phyloP scores from a whole-genome alignment of 2,113 vertebrate species.

The Myodes glareolus region DNA sequence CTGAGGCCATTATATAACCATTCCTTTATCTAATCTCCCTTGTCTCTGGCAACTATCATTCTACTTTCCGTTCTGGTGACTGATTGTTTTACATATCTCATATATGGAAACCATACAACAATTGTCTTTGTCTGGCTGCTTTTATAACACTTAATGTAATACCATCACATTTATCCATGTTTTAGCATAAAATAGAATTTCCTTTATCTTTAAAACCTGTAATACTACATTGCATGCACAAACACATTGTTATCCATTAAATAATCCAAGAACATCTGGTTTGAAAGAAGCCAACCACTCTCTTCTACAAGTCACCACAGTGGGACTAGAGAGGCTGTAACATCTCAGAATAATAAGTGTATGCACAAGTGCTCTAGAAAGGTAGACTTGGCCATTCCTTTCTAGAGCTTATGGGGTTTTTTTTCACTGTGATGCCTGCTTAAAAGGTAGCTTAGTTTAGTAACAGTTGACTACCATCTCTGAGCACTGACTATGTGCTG shows the following conservation, averaged over 20 bases:
- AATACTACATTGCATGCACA: background rate
- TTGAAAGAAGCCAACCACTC: conserved; percentile 9
- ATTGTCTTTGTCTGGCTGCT: background rate
- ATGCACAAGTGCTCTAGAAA: background rate
- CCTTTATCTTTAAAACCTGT: background rate
- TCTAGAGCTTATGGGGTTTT: background rate
- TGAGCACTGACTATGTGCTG: background rate
- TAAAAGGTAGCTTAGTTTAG: background rate
- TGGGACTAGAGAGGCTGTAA: background rate
- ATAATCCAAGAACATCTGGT: background rate
- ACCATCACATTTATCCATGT: background rate
- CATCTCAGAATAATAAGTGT: background rate
- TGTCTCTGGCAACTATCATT: background rate
- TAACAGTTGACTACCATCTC: background rate
- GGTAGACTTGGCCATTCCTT: conserved; percentile 7
- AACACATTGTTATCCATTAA: background rate
- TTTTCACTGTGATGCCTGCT: background rate
- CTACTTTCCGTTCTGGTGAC: background rate
- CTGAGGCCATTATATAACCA: background rate
- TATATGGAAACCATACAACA: background rate
- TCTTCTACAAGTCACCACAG: background rate
- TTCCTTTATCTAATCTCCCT: background rate
- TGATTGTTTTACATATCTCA: background rate
- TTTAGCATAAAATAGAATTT: background rate
- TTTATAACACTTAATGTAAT: background rate